These are phyloP conservation scores for Brachyalestes nurse DNA, from an alignment of 2,797 vertebrate genomes.

Conservation along the genomic window DNA sequence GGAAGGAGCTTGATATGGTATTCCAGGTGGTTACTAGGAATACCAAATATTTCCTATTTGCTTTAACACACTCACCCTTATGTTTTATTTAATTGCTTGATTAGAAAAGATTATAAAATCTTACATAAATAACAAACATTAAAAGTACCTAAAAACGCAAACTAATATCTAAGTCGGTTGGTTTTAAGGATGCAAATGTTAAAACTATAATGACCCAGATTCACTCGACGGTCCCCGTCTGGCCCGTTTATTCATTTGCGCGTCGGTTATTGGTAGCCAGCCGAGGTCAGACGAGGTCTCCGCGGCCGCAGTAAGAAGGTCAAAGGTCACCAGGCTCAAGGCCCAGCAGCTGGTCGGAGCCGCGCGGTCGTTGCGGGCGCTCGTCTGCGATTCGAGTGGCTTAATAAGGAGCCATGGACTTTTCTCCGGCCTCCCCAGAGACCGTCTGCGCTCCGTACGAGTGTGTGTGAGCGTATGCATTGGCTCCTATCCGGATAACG, in stretches of 20 bases:
- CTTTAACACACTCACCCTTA: no score
- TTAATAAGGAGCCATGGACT: conserved; percentile 6
- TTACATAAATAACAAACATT: no score
- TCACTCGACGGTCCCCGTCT: not conserved
- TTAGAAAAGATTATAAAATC: no score
- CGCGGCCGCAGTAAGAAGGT: not conserved
- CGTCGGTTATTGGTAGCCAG: not conserved
- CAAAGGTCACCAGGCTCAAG: conserved; percentile 27
- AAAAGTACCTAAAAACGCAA: no score
- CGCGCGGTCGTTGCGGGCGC: conserved; percentile 4
- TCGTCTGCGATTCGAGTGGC: not conserved
- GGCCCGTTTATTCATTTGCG: not conserved
- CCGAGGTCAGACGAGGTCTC: conserved; percentile 34
- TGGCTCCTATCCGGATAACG: conserved; percentile 40
- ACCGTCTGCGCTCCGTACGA: conserved; percentile 5
- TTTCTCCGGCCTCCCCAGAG: not conserved
- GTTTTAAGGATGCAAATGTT: no score
- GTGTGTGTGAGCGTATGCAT: conserved; percentile 8
- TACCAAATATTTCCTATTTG: no score
- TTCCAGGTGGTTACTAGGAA: no score
- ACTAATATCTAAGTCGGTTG: no score
- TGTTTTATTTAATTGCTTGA: no score
- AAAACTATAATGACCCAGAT: not conserved
- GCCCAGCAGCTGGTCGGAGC: conserved; percentile 34
- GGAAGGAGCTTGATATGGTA: no score